Evolutionary conservation across 1,140 invertebrate species (phyloP).

Genomic region (Papilio helenus): DNA sequence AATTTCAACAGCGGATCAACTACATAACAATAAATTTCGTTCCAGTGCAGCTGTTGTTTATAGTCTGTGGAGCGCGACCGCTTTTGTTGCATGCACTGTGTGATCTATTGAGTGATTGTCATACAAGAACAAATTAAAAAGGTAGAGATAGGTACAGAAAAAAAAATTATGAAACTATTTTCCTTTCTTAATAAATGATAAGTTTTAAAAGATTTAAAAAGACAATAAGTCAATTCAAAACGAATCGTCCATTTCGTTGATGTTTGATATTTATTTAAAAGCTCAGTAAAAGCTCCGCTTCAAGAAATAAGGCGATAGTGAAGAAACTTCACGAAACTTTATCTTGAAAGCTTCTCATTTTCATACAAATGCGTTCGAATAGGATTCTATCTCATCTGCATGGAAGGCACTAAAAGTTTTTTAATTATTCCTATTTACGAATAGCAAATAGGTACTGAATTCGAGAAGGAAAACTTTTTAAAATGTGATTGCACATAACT

Average conservation of each 20-base stretch:
- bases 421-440: slow-evolving; percentile 19
- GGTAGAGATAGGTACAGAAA: background rate
- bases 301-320: slow-evolving; percentile 19
- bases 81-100: background rate
- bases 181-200: no score
- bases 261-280: background rate
- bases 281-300: background rate
- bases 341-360: slow-evolving; percentile 19
- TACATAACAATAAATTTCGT: slow-evolving; percentile 5
- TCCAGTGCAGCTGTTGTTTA: background rate
- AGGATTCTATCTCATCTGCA: slow-evolving; percentile 19
- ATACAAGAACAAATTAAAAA: background rate
- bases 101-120: background rate
- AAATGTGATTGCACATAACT: background rate
- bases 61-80: background rate
- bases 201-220: background rate
- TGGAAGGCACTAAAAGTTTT: slow-evolving; percentile 27
- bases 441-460: slow-evolving; percentile 19
- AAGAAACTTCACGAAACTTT: slow-evolving; percentile 10
- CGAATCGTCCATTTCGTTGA: background rate
- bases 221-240: background rate
- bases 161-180: no score
- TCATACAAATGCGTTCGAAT: slow-evolving; percentile 25
- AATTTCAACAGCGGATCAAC: slow-evolving; percentile 4
- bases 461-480: background rate